Conservation (phyloP, 2,888 invertebrate species). For the Callimorpha dominula region DNA sequence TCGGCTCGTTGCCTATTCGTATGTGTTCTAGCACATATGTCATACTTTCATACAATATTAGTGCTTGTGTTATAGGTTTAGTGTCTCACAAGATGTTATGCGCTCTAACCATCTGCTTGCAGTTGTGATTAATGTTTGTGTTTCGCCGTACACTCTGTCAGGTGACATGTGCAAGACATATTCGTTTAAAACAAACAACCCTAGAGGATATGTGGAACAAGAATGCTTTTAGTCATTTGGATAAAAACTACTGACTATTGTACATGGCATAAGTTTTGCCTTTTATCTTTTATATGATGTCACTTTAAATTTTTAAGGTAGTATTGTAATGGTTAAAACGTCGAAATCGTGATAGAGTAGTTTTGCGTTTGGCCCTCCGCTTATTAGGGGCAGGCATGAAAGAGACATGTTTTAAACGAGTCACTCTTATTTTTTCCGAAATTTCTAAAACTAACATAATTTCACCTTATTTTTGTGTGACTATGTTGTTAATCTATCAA, state of each 20-base stretch:
- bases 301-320: too few relatives aligned
- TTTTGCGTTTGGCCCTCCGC: too few relatives aligned
- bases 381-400: too few relatives aligned
- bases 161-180: conserved; percentile 23
- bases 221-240: background rate
- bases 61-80: conserved; percentile 5
- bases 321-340: too few relatives aligned
- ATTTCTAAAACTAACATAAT: too few relatives aligned
- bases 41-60: background rate
- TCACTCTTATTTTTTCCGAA: too few relatives aligned
- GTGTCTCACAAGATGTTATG: conserved; percentile 13
- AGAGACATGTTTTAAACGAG: too few relatives aligned
- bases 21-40: background rate
- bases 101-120: conserved; percentile 31
- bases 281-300: background rate
- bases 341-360: too few relatives aligned
- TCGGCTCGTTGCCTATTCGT: background rate
- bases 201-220: background rate
- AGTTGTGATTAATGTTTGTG: conserved; percentile 42
- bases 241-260: background rate
- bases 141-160: conserved; percentile 30
- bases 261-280: background rate
- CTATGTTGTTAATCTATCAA: too few relatives aligned
- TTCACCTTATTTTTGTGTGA: too few relatives aligned
- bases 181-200: background rate